Conservation (phyloP, 1,140 invertebrate genomes). For the Cotesia glomerata region DNA sequence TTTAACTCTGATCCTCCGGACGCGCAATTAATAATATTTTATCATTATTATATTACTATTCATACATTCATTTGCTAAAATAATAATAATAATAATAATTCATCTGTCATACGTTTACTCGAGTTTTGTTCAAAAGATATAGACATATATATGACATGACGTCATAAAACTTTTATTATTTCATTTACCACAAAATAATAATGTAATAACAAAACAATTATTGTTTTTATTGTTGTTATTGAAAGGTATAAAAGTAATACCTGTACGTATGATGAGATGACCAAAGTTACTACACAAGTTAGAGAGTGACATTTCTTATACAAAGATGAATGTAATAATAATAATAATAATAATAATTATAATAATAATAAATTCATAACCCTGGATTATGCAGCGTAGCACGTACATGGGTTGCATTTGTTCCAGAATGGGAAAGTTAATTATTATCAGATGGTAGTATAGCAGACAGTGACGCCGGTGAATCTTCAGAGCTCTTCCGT, state of each 20-base stretch:
- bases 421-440: constrained; percentile 44
- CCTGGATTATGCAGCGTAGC: neutral
- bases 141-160: neutral
- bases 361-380: neutral
- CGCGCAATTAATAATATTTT: neutral
- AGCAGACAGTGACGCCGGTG: constrained; percentile 11
- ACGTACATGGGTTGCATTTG: constrained; percentile 14
- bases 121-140: neutral
- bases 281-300: neutral
- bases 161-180: neutral
- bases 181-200: neutral
- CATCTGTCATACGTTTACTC: neutral
- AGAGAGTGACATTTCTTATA: neutral
- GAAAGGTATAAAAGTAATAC: neutral
- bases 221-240: neutral
- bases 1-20: neutral
- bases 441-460: constrained; percentile 39
- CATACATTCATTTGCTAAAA: neutral
- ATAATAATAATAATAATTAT: neutral
- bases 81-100: neutral
- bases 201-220: neutral
- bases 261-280: neutral
- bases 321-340: neutral
- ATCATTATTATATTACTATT: neutral
- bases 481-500: constrained; percentile 22